Evolutionary conservation across 2,113 vertebrate genomes (phyloP), one percentile per base, ranked within the genome.

Genomic region (Cephalopholis sonnerati): DNA sequence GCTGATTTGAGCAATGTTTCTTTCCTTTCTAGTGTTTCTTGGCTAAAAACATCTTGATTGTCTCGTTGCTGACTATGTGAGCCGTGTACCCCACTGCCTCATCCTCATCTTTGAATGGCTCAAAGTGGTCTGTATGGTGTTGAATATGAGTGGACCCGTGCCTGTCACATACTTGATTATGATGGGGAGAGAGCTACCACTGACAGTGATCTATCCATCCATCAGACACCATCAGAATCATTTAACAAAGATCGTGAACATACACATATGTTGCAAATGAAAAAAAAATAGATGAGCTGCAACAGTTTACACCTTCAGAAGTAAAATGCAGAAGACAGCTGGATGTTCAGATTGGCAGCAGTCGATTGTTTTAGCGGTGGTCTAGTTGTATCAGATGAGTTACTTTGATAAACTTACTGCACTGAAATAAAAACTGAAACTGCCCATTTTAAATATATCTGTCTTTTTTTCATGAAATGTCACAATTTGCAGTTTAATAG

Each of bases 361-460:
- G 55, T 15, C 75, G 44, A 57, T 68, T 79, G 25, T 83, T 61
- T 79, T 41, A 41, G 16, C 55, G 22, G n/a, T 54, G n/a, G 27
- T 78, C 17, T 53, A 39, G 48, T 71, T 64, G 81, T 58, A 48
- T 69, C 48, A 27, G 69, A 25, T 17, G 57, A 54, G 25, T 51
- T 51, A 1, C 18, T 32, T 25, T 82, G 22, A 61, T 50, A 62
- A 55, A 65, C 13, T 20, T 77, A 53, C 58, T 78, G 65, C 64
- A 83, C 68, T 88, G 61, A 83, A 91, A 87, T 92, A 70, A 91
- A 91, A 81, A 76, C 36, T 46, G 5, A 72, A 90, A 81, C 78
- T 88, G 61, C 62, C 84, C 25, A 57, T 73, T 64, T 15, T 24
- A 76, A 66, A 36, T 11, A 27, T 54, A 22, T 64, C 10, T 36